Conservation (phyloP, 2,888 invertebrate genomes). For the Clistopyga incitator region DNA sequence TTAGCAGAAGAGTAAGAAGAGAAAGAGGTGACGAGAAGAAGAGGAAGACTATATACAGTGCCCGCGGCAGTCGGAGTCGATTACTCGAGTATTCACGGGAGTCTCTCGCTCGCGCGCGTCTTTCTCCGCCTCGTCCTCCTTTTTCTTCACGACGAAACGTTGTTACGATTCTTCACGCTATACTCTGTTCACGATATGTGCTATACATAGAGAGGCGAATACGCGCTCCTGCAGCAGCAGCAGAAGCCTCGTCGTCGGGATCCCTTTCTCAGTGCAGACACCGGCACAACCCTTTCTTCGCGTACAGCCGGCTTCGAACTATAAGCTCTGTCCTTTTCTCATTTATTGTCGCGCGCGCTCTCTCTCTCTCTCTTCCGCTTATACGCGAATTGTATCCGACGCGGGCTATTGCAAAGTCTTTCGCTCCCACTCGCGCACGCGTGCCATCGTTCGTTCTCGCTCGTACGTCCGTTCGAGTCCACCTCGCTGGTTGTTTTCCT, state of each 20-base stretch:
- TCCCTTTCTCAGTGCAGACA: conserved; percentile 23
- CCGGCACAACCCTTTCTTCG: background rate
- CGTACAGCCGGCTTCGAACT: conserved; percentile 2
- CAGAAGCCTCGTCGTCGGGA: conserved; percentile 5
- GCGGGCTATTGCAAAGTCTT: conserved; percentile 29
- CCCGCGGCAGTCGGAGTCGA: conserved; percentile 61
- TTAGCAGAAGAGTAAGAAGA: conserved; percentile 21
- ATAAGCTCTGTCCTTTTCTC: background rate
- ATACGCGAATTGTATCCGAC: conserved; percentile 13
- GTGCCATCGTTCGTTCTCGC: conserved; percentile 13
- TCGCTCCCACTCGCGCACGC: conserved; percentile 27
- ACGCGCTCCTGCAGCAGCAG: conserved; percentile 26
- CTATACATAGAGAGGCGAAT: conserved; percentile 17
- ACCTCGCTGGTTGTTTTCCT: conserved; percentile 28
- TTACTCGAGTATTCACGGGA: conserved; percentile 62
- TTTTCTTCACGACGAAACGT: conserved; percentile 43
- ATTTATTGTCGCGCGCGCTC: no score
- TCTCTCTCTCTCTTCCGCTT: conserved; percentile 17
- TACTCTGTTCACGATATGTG: conserved; percentile 58
- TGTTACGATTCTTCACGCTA: conserved; percentile 55
- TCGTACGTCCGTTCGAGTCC: conserved; percentile 13
- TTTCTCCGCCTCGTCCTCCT: conserved; percentile 27
- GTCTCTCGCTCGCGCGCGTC: conserved; percentile 47
- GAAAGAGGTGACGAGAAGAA: background rate
- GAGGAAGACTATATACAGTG: background rate